phyloP scores from a whole-genome alignment of 2,888 invertebrate genomes.

The Schizotus pectinicornis region DNA sequence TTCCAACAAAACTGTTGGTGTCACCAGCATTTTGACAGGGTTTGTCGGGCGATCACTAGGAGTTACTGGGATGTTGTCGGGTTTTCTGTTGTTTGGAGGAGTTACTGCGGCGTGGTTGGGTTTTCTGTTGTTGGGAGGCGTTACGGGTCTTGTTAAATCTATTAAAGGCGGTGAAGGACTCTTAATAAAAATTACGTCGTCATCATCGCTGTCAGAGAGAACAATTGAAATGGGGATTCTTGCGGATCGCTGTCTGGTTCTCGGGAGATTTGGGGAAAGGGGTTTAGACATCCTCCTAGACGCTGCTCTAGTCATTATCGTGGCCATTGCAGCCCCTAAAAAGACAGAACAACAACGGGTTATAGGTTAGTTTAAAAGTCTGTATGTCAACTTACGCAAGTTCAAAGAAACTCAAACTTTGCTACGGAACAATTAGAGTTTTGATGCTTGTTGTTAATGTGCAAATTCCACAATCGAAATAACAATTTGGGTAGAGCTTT shows the following conservation, averaged over 20 bases:
- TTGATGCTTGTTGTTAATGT: neutral
- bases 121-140: neutral
- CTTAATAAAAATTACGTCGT: too few relatives aligned
- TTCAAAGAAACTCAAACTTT: too few relatives aligned
- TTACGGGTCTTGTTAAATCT: neutral
- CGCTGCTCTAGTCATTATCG: slow-evolving; percentile 30
- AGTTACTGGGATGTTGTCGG: neutral
- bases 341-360: neutral
- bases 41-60: neutral
- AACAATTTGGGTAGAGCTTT: too few relatives aligned
- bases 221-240: slow-evolving; percentile 6
- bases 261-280: neutral
- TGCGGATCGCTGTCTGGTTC: slow-evolving; percentile 8
- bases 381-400: neutral
- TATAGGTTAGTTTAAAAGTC: neutral
- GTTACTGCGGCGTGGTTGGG: neutral
- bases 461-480: too few relatives aligned
- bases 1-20: neutral
- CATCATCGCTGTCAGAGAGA: slow-evolving; percentile 1
- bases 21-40: neutral
- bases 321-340: slow-evolving; percentile 10
- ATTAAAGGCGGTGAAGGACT: too few relatives aligned
- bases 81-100: neutral
- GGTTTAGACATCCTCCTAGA: slow-evolving; percentile 5
- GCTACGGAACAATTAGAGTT: neutral